Percentiles rank a stretch among this genome's conserved stretches.
phyloP scores from a whole-genome alignment of 2,888 invertebrate genomes.

The Poecilus cupreus region DNA sequence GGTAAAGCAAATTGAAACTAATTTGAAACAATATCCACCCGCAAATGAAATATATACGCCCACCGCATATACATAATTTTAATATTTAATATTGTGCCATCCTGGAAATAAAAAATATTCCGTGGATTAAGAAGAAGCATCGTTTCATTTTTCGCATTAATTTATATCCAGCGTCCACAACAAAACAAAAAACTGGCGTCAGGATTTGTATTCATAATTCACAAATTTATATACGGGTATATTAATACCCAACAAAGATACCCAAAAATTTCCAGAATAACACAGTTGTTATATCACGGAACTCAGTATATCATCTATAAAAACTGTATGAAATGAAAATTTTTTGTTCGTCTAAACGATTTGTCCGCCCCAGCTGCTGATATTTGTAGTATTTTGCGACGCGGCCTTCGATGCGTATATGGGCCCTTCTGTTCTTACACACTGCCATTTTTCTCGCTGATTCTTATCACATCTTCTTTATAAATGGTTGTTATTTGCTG shows the following conservation, averaged over 20 bases:
- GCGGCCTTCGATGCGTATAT: background rate
- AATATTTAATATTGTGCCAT: too few species aligned
- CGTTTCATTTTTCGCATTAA: background rate
- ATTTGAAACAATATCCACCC: too few species aligned
- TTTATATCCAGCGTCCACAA: background rate
- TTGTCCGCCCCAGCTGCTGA: background rate
- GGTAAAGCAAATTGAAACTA: too few species aligned
- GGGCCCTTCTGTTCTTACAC: background rate
- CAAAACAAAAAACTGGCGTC: background rate
- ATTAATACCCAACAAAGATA: background rate
- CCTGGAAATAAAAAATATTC: background rate
- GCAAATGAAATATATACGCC: too few species aligned
- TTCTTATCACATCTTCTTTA: conserved; percentile 19
- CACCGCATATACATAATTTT: too few species aligned
- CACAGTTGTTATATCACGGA: background rate
- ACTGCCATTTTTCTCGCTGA: background rate
- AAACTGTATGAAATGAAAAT: conserved; percentile 16
- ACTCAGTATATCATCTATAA: background rate
- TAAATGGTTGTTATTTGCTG: background rate
- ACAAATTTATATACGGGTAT: background rate
- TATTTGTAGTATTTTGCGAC: background rate
- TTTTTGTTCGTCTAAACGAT: background rate
- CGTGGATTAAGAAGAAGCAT: background rate
- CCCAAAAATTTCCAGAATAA: background rate
- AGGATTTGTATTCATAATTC: conserved; percentile 6